Evolutionary conservation across 1,140 invertebrate genomes (phyloP), one percentile per base, ranked within the genome.

Genomic region (Heliconius eleuchia): DNA sequence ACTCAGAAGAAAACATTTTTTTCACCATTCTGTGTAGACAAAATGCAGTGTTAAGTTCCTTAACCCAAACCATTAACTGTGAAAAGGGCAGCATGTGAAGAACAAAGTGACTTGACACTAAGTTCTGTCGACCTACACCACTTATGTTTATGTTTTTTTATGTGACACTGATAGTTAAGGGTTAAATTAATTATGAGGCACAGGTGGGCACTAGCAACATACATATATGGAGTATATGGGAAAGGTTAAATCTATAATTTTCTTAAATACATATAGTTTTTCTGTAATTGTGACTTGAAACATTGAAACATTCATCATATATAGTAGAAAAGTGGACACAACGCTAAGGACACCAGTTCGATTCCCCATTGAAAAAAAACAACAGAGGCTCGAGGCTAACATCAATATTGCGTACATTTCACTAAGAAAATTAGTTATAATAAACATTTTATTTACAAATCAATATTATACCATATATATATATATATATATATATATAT

Each of bases 251-350:
- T 57, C n/a, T 57, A 8, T 23, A 0, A 57, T 57, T 11, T 46
- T 46, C 42, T 46, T 46, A 46, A 57, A 19, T 23, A 57, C 55
- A 11, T 57, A 57, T 9, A 8, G 23, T n/a, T 23, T 57, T 57
- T n/a, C 55, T 57, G n/a, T 27, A 57, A 57, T 57, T 57, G 55
- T 57, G 55, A 57, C 55, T 57, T 57, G n/a, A 57, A 57, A 57
- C 55, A 23, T 57, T n/a, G 7, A 57, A n/a, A 57, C 55, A n/a
- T 57, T 23, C 19, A 57, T n/a, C 55, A 57, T 19, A 55, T 55
- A 19, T 19, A 16, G 5, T 55, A 55, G 52, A 18, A 19, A 46
- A 57, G 5, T 57, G 55, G 55, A 23, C n/a, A 23, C n/a, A 57
- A 57, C 55, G 55, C n/a, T 19, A 57, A 23, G n/a, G 55, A 23